Conservation (phyloP, 35 echinoderm and acorn worm species). For the Antedon bifida region DNA sequence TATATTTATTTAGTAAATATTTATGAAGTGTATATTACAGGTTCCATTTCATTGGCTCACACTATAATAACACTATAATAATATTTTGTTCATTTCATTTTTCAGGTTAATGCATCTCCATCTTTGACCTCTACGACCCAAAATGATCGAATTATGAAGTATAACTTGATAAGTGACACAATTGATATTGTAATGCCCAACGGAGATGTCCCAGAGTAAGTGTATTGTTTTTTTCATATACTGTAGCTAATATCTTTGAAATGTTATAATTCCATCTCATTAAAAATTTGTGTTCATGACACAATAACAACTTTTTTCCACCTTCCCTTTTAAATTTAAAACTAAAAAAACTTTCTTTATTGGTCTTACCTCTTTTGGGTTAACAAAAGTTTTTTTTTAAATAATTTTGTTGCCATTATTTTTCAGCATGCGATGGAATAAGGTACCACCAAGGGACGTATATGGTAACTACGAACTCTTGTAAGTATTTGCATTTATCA, state of each 20-base stretch:
- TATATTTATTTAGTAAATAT: too few species aligned
- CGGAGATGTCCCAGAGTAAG: conserved; percentile 72
- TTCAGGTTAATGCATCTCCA: conserved; percentile 80
- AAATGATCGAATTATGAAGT: conserved; percentile 93
- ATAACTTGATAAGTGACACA: conserved; percentile 82
- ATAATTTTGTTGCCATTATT: background rate
- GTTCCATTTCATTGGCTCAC: too few species aligned
- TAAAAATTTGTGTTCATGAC: too few species aligned
- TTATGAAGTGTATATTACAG: too few species aligned
- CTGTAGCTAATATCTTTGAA: background rate
- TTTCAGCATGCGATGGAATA: conserved; percentile 85
- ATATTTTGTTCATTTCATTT: background rate
- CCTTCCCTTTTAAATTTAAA: too few species aligned
- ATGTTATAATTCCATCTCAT: too few species aligned
- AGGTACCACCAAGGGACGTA: conserved; percentile 63
- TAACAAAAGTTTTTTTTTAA: too few species aligned
- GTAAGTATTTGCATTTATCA: conserved; percentile 54
- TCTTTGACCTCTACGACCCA: conserved; percentile 76
- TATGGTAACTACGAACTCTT: conserved; percentile 87
- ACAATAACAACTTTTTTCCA: too few species aligned
- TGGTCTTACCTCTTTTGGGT: too few species aligned
- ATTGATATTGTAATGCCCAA: conserved; percentile 78
- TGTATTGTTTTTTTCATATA: background rate
- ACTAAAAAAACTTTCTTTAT: too few species aligned
- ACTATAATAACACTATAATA: too few species aligned